Base-by-base conservation (phyloP, 2,888 invertebrate genomes). In the Drosophila rubida region DNA sequence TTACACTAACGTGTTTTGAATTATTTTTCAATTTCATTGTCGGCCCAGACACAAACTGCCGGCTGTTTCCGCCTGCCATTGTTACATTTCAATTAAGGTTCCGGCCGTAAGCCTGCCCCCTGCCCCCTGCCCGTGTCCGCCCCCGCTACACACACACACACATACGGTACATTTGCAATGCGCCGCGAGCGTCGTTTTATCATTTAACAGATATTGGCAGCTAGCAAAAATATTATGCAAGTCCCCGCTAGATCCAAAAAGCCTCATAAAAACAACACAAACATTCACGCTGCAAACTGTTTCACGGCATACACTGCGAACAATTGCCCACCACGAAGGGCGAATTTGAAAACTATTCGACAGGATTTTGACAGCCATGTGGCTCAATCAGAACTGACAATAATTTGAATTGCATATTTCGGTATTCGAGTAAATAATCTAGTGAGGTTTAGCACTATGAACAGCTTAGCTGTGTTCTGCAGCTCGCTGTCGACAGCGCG, bases 1-100 rank as follows among this genome's bases (percentile, higher is more conserved):
- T 90, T 90, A 89, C 88, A 80, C 82, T 90, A 89, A 90, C 90
- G 90, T 90, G 90, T 89, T 86, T 88, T 74, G 90, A 90, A 90
- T 90, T 90, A 90, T 90, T 90, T 90, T 90, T 86, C 73, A 84
- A 88, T 86, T 88, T 88, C 70, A 82, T 85, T 86, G 83, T 81
- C 85, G 76, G 85, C 72, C 81, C 84, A 83, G 78, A 83, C 80
- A 79, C 65, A 78, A 50, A 71, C 46, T 69, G 72, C 57, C 64
- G 62, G 48, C 71, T 65, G 66, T 80, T 81, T 83, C 86, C 86
- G 83, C 80, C 80, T 68, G 64, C 75, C 79, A 80, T 82, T 82
- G 86, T 83, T 86, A 82, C 81, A 82, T 86, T 54, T 54, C 54
- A 54, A 54, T 83, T 83, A 83, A 81, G 87, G 73, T 71, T 81